phyloP scores from a whole-genome alignment of 2,888 invertebrate species.

The Synergus laeviventris region DNA sequence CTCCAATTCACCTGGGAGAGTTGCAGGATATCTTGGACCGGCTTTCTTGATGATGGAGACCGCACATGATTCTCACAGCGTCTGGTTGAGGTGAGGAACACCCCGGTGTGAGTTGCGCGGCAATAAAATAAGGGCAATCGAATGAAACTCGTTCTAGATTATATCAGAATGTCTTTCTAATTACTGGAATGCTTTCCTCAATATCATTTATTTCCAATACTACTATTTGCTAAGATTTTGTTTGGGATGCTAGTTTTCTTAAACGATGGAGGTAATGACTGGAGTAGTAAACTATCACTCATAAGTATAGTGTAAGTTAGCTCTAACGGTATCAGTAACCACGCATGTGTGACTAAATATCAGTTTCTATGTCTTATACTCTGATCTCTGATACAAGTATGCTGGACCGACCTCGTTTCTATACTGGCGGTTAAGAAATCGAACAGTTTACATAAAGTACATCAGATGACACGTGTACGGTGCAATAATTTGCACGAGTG shows the following conservation, averaged over 20 bases:
- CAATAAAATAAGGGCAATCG: slow-evolving; percentile 23
- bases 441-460: slow-evolving; percentile 22
- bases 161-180: neutral
- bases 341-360: slow-evolving; percentile 36
- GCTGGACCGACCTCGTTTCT: slow-evolving; percentile 16
- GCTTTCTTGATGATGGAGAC: slow-evolving; percentile 48
- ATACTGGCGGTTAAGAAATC: slow-evolving; percentile 9
- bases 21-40: slow-evolving; percentile 40
- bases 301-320: slow-evolving; percentile 19
- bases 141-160: neutral
- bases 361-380: slow-evolving; percentile 20
- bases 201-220: neutral
- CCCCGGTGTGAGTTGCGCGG: slow-evolving; percentile 12
- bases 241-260: neutral
- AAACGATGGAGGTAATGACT: slow-evolving; percentile 5
- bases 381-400: slow-evolving; percentile 21
- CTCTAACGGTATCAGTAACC: slow-evolving; percentile 32
- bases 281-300: slow-evolving; percentile 28
- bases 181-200: neutral
- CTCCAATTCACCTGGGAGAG: slow-evolving; percentile 9
- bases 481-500: slow-evolving; percentile 54
- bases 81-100: slow-evolving; percentile 41
- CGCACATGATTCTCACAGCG: slow-evolving; percentile 42
- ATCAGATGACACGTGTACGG: slow-evolving; percentile 47
- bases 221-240: neutral